Percentiles rank a stretch among this genome's conserved stretches.
phyloP scores from a whole-genome alignment of 2,113 vertebrate genomes.

The Scolopax mira region DNA sequence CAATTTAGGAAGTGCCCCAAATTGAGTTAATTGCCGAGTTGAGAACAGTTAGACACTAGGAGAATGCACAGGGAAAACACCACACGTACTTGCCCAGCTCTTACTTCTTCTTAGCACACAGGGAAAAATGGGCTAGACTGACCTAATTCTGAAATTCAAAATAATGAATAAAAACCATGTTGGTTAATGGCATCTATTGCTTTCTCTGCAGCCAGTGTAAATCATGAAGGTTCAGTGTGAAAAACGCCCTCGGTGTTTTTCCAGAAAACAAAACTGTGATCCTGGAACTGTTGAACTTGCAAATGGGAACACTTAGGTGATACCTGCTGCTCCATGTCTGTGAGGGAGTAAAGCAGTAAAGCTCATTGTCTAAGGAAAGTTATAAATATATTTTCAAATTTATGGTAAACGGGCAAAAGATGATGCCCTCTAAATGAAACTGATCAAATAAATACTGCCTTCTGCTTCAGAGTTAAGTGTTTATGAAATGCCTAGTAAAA shows the following conservation, averaged over 20 bases:
- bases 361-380: background rate
- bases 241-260: background rate
- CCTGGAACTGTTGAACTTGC: background rate
- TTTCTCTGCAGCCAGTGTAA: background rate
- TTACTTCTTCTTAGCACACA: background rate
- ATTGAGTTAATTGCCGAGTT: background rate
- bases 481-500: background rate
- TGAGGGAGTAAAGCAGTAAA: background rate
- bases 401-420: background rate
- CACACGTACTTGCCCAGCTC: background rate
- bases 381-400: background rate
- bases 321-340: background rate
- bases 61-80: background rate
- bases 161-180: too few relatives aligned
- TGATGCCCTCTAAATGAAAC: background rate
- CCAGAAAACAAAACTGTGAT: background rate
- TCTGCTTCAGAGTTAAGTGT: background rate
- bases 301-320: background rate
- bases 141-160: background rate
- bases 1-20: background rate
- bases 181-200: background rate
- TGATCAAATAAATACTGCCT: background rate
- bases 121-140: background rate
- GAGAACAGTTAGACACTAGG: background rate
- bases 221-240: background rate